Base-by-base conservation (phyloP, 2,797 vertebrate species). In the Phaenicophaeus curvirostris region DNA sequence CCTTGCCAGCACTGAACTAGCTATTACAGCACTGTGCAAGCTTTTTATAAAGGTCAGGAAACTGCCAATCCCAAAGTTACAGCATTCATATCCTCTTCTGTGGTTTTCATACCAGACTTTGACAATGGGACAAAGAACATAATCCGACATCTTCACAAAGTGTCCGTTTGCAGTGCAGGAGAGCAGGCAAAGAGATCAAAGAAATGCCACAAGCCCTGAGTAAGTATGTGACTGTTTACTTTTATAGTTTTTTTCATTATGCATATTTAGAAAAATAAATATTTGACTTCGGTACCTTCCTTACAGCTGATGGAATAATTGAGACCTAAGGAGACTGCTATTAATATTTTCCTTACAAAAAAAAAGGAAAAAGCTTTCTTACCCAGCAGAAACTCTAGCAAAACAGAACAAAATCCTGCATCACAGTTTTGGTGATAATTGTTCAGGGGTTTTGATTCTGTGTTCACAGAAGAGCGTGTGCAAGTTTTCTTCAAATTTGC, bases 1-100 rank as follows among this genome's bases (percentile, higher is more conserved):
- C 86, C 87, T 77, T 51, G 81, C 94, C 95, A 94, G 89, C 92
- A 12, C 89, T 21, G 57, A 83, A 77, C 78, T 6, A 88, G 93
- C 90, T 89, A 35, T 69, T 71, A 63, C 39, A 76, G 83, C 85
- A 48, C 88, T 11, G 39, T 90, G 87, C 4, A 7, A 89, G 87
- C 62, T 62, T 89, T 87, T 83, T 68, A 55, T 50, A 66, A 61
- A 93, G 92, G 93, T 85, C 90, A 89, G 95, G 95, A 90, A 93
- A 90, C 94, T 85, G 94, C 95, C 92, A 83, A 83, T 71, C 92
- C 96, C 82, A n/a, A 87, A 94, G 90, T 85, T 89, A 90, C 72
- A 87, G 92, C 8, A 62, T 59, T 87, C 94, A 92, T 93, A 93
- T 95, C 92, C 89, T 90, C 75, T 85, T 59, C 96, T 93, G 90